Evolutionary conservation across 2,113 vertebrate species (phyloP).

Genomic region (Oncorhynchus mykiss): DNA sequence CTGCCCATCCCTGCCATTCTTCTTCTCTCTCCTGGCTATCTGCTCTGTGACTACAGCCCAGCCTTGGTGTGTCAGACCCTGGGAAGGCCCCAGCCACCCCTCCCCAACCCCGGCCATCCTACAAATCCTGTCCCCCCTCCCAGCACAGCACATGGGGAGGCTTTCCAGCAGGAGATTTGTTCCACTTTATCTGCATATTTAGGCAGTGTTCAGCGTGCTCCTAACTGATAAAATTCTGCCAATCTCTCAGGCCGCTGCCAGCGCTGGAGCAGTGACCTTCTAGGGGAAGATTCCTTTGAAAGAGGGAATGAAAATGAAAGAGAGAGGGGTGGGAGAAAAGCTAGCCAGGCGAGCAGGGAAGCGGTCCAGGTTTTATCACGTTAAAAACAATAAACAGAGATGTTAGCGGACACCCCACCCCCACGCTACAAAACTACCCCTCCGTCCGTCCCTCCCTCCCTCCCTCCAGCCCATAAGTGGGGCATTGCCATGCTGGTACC

Average conservation of each 20-base stretch:
- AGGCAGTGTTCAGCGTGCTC: conserved; percentile 53
- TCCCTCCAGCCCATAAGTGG: conserved; percentile 17
- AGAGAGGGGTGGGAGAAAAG: neutral
- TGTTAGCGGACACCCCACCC: conserved; percentile 25
- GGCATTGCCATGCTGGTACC: conserved; percentile 50
- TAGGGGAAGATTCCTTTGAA: conserved; percentile 52
- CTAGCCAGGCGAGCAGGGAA: conserved; percentile 26
- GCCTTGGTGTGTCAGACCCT: neutral
- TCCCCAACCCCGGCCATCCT: neutral
- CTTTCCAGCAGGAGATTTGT: conserved; percentile 58
- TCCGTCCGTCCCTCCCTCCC: neutral
- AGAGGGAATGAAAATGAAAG: conserved; percentile 6
- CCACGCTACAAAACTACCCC: neutral
- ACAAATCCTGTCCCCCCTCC: neutral
- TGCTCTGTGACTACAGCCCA: conserved; percentile 26
- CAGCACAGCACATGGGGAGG: conserved; percentile 28
- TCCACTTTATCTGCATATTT: conserved; percentile 68
- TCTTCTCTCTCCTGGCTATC: conserved; percentile 2
- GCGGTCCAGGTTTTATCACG: conserved; percentile 49
- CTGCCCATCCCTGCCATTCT: neutral
- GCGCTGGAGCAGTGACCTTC: conserved; percentile 61
- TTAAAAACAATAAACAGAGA: conserved; percentile 60
- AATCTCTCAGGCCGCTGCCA: conserved; percentile 52
- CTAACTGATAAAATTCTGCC: conserved; percentile 68
- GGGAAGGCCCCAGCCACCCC: neutral